Evolutionary conservation across 2,888 invertebrate genomes (phyloP).

Genomic region (Lycaena phlaeas): DNA sequence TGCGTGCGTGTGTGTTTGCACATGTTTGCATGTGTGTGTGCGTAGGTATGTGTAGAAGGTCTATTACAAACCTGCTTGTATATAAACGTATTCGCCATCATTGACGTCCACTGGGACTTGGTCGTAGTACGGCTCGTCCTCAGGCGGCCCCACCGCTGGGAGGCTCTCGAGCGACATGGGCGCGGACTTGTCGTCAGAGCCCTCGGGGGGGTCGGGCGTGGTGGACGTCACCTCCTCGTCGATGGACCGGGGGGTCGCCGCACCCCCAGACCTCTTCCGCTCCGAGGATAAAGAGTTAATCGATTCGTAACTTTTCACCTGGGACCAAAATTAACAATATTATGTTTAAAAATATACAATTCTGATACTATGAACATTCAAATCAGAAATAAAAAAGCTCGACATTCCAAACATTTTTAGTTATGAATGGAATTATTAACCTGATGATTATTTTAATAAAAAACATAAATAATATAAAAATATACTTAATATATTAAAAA

Average conservation of each 20-base stretch:
- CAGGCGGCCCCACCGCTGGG: constrained; percentile 43
- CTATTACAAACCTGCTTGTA: constrained; percentile 73
- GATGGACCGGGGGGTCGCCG: constrained; percentile 64
- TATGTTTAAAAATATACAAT: too few species aligned
- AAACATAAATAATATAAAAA: too few species aligned
- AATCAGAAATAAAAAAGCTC: too few species aligned
- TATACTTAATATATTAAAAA: too few species aligned
- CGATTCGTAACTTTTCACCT: constrained; percentile 79
- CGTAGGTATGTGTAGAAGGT: too few species aligned
- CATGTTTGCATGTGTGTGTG: too few species aligned
- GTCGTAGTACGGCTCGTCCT: constrained; percentile 81
- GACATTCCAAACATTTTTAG: too few species aligned
- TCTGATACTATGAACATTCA: too few species aligned
- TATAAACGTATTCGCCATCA: constrained; percentile 83
- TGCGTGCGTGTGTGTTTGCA: too few species aligned
- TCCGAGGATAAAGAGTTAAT: constrained; percentile 77
- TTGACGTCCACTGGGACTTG: constrained; percentile 79
- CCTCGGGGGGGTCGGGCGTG: constrained; percentile 48
- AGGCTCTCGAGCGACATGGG: constrained; percentile 57
- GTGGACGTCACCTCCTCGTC: constrained; percentile 57
- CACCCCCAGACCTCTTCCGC: constrained; percentile 64
- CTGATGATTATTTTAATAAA: too few species aligned
- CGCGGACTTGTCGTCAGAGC: constrained; percentile 52
- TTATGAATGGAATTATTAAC: too few species aligned
- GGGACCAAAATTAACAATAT: background rate